These are phyloP conservation scores for Sinella curviseta DNA, from an alignment of 1,140 invertebrate species.

Conservation along the genomic window DNA sequence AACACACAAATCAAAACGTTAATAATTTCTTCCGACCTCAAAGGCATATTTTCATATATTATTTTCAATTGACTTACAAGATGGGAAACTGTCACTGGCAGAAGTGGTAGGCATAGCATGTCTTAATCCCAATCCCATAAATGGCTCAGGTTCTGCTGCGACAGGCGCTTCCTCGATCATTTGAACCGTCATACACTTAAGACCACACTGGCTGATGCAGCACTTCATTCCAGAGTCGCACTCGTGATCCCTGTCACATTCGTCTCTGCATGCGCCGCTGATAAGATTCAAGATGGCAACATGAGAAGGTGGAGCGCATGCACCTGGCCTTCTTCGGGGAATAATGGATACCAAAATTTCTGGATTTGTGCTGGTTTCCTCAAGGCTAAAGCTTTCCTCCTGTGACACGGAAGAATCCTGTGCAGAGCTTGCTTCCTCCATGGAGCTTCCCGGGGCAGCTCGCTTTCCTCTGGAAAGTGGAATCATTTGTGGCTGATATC, in stretches of 20 bases:
- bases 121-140: slow-evolving; percentile 11
- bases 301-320: slow-evolving; percentile 40
- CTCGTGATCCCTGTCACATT: slow-evolving; percentile 48
- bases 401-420: background rate
- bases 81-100: background rate
- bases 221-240: slow-evolving; percentile 48
- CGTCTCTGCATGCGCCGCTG: slow-evolving; percentile 43
- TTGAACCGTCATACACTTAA: slow-evolving; percentile 36
- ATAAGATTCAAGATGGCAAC: slow-evolving; percentile 44
- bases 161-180: background rate
- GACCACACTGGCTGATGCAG: slow-evolving; percentile 49
- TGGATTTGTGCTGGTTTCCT: slow-evolving; percentile 21
- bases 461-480: background rate
- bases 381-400: background rate
- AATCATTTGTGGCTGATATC: background rate
- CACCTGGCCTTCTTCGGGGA: slow-evolving; percentile 30
- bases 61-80: background rate
- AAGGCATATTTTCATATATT: background rate
- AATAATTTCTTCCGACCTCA: too few species aligned
- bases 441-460: background rate
- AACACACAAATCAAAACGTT: background rate
- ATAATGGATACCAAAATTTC: slow-evolving; percentile 42
- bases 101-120: background rate
- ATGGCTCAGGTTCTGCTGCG: background rate
- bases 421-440: background rate